phyloP scores from a whole-genome alignment of 2,113 vertebrate genomes.

The Vulpes lagopus region DNA sequence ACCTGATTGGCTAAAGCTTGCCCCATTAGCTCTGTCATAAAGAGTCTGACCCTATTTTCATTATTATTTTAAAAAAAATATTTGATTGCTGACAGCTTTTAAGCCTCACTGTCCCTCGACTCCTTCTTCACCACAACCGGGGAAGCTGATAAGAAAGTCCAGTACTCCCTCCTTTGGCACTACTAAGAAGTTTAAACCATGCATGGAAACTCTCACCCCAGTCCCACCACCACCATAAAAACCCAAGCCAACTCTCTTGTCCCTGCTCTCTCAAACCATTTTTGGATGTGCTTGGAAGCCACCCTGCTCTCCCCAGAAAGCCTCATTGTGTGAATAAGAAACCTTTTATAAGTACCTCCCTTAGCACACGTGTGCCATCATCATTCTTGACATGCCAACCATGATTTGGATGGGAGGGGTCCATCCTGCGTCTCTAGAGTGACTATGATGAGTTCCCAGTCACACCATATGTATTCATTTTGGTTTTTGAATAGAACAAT shows the following conservation, averaged over 20 bases:
- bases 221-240: not conserved
- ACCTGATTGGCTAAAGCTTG: not conserved
- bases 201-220: not conserved
- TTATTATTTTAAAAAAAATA: not conserved
- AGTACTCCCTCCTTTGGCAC: not conserved
- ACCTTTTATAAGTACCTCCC: not conserved
- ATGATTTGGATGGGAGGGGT: not conserved
- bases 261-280: not conserved
- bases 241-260: not conserved
- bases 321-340: not conserved
- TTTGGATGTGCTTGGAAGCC: not conserved
- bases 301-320: not conserved
- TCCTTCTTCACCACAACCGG: not conserved
- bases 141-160: not conserved
- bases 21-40: not conserved
- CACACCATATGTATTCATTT: not conserved
- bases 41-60: not conserved
- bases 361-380: not conserved
- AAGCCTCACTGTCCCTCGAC: not conserved
- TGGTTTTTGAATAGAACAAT: conserved; percentile 9
- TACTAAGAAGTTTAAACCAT: not conserved
- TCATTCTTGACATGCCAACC: not conserved
- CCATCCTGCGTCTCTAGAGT: not conserved
- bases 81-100: not conserved
- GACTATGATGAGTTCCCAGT: not conserved